These are phyloP conservation scores for Azemiops feae DNA, from an alignment of 2,113 vertebrate genomes.

Conservation along the genomic window DNA sequence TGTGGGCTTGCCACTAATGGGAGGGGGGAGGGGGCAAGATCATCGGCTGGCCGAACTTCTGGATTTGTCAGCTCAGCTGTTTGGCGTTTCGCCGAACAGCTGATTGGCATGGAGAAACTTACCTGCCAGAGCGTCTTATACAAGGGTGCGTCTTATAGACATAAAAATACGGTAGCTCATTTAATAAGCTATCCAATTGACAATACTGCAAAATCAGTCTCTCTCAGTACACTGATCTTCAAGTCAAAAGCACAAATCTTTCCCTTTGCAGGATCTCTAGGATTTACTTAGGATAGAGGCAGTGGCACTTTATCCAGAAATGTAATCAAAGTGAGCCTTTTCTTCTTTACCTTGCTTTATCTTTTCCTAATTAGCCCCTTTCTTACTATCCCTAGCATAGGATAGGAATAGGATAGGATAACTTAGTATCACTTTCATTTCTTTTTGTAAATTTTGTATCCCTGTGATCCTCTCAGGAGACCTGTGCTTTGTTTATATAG, in stretches of 20 bases:
- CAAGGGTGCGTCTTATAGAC: no score
- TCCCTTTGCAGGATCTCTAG: not conserved
- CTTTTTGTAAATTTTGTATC: not conserved
- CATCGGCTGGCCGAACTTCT: no score
- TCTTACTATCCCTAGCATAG: no score
- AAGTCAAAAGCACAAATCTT: not conserved
- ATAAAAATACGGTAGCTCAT: not conserved
- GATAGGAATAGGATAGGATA: not conserved
- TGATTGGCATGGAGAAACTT: no score
- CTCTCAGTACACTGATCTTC: not conserved
- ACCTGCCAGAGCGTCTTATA: no score
- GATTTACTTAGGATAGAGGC: not conserved
- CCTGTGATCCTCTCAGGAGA: not conserved
- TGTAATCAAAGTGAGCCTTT: not conserved
- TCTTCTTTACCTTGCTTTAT: not conserved
- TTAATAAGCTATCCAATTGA: not conserved
- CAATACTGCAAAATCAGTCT: not conserved
- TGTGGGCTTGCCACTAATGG: no score
- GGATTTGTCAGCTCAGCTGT: no score
- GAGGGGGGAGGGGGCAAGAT: no score
- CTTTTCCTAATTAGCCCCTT: not conserved
- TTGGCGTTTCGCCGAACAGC: no score
- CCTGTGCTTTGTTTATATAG: not conserved
- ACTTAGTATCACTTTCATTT: not conserved
- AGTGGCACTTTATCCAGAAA: not conserved